Evolutionary conservation across 2,888 invertebrate genomes (phyloP).

Genomic region (Agrenia bidenticulata): DNA sequence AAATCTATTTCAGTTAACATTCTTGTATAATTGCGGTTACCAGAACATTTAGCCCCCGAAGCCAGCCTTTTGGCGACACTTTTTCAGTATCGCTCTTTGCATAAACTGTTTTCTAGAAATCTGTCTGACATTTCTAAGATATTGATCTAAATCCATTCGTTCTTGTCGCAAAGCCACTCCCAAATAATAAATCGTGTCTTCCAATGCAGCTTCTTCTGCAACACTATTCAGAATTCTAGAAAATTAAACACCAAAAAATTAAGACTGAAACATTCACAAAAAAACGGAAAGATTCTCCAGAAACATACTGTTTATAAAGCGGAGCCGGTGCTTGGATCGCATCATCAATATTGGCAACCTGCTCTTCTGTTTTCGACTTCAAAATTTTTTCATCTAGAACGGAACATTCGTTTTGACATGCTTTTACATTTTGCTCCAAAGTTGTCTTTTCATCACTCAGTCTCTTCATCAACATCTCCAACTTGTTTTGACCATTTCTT

Average conservation of each 20-base stretch:
- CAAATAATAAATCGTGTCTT: constrained; percentile 98
- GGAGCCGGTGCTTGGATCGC: constrained; percentile 96
- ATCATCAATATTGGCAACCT: constrained; percentile 89
- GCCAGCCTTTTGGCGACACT: constrained; percentile 91
- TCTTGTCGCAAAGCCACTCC: constrained; percentile 90
- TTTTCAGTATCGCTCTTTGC: constrained; percentile 91
- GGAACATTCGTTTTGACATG: constrained; percentile 43
- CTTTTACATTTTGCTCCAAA: constrained; percentile 39
- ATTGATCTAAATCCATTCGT: constrained; percentile 92
- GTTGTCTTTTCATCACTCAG: constrained; percentile 71
- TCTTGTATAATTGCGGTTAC: too few species aligned
- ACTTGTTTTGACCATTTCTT: constrained; percentile 59
- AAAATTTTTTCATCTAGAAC: constrained; percentile 45
- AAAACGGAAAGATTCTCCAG: too few species aligned
- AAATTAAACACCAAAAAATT: constrained; percentile 3
- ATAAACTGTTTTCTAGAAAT: constrained; percentile 95
- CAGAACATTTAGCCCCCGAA: constrained; percentile 56
- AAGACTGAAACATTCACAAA: not conserved
- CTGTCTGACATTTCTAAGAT: constrained; percentile 93
- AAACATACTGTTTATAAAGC: constrained; percentile 83
- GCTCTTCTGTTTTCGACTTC: constrained; percentile 77
- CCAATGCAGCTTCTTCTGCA: constrained; percentile 95
- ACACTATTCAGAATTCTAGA: constrained; percentile 80
- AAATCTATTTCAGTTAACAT: too few species aligned
- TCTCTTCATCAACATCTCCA: constrained; percentile 75